phyloP scores from a whole-genome alignment of 2,888 invertebrate species.

The Zygothrica quintamaculata region DNA sequence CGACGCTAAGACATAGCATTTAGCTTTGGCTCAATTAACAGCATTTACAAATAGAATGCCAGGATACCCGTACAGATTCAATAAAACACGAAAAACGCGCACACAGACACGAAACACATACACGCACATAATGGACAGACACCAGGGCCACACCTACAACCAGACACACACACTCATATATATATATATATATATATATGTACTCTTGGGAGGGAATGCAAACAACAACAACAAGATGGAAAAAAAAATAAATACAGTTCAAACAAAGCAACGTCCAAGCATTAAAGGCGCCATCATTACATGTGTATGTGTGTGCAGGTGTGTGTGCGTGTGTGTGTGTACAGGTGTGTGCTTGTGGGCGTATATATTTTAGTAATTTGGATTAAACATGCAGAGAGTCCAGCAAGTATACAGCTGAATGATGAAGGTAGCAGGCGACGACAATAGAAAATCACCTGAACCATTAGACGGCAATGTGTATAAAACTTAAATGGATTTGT shows the following conservation, averaged over 20 bases:
- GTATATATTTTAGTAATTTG: constrained; percentile 74
- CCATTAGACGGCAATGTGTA: constrained; percentile 70
- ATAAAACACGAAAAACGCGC: constrained; percentile 65
- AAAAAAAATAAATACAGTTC: constrained; percentile 32
- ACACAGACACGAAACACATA: constrained; percentile 20
- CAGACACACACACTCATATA: constrained; percentile 20
- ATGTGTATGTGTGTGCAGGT: constrained; percentile 5
- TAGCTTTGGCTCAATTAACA: constrained; percentile 76
- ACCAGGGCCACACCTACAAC: constrained; percentile 29
- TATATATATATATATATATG: constrained; percentile 20
- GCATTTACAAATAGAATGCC: constrained; percentile 67
- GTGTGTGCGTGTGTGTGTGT: constrained; percentile 5
- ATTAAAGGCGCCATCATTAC: background rate
- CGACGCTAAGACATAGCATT: constrained; percentile 55
- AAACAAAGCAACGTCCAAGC: constrained; percentile 42
- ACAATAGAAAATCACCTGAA: constrained; percentile 79
- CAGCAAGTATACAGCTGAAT: constrained; percentile 27
- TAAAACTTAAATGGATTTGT: constrained; percentile 58
- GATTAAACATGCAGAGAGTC: constrained; percentile 76
- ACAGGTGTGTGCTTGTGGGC: constrained; percentile 14
- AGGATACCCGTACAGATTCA: constrained; percentile 66
- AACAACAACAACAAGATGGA: no score
- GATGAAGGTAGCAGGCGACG: constrained; percentile 50
- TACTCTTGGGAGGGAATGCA: constrained; percentile 16
- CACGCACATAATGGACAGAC: constrained; percentile 18